Evolutionary conservation across 2,113 vertebrate species (phyloP).

Genomic region (Leiothrix lutea): DNA sequence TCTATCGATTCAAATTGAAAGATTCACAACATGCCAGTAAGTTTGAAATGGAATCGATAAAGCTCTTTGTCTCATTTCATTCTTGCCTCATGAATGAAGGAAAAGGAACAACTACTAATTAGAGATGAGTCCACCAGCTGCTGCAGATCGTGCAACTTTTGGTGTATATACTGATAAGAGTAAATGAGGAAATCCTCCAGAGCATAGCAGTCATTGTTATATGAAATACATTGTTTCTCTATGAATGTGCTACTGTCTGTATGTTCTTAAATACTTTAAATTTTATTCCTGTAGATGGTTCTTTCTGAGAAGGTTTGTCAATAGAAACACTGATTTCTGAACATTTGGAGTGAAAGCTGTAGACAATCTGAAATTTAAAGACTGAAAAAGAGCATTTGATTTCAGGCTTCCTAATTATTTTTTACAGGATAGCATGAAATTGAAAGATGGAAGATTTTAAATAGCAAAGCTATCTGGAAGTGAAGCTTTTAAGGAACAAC

Average conservation of each 20-base stretch:
- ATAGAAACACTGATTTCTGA: background rate
- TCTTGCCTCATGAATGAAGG: background rate
- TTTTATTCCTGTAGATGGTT: background rate
- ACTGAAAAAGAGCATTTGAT: background rate
- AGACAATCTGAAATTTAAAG: background rate
- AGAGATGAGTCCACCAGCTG: background rate
- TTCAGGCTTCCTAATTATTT: background rate
- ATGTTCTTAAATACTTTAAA: background rate
- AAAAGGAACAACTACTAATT: background rate
- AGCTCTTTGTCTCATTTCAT: background rate
- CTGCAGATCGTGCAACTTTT: background rate
- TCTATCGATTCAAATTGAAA: background rate
- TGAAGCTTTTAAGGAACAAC: constrained; percentile 21
- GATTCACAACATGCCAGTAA: background rate
- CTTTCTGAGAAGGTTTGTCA: background rate
- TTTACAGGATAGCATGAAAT: background rate
- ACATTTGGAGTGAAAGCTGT: background rate
- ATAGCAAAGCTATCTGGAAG: constrained; percentile 5
- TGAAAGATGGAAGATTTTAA: background rate
- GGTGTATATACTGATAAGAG: background rate
- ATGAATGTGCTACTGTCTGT: too few relatives aligned
- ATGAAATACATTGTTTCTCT: background rate
- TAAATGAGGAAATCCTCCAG: background rate
- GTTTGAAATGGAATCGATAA: background rate
- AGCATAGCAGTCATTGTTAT: background rate